Conservation (phyloP, 2,113 vertebrate species). For the Bos indicus region DNA sequence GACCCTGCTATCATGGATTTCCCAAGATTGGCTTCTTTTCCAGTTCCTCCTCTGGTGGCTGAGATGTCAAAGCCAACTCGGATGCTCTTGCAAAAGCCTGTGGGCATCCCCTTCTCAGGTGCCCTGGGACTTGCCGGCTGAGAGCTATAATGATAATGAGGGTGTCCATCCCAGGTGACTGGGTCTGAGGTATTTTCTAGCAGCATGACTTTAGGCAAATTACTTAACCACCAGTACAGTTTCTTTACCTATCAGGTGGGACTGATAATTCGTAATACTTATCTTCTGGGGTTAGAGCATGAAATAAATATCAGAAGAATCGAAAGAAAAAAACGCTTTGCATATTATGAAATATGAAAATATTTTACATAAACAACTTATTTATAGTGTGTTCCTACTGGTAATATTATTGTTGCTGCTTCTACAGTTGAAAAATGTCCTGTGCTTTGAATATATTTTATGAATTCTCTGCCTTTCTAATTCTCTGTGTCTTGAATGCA, state of each 20-base stretch:
- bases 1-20: not conserved
- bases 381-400: not conserved
- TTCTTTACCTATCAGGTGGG: not conserved
- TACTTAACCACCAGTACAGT: not conserved
- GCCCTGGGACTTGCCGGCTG: accelerated
- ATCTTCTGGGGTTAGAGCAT: not conserved
- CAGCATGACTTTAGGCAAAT: not conserved
- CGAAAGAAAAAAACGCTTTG: not conserved
- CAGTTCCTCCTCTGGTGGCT: not conserved
- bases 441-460: not conserved
- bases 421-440: not conserved
- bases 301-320: not conserved
- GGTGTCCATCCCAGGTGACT: no score
- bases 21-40: not conserved
- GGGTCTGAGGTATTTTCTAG: not conserved
- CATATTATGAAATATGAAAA: not conserved
- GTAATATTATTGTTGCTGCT: not conserved
- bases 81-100: not conserved
- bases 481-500: not conserved
- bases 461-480: not conserved
- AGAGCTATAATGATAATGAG: not conserved
- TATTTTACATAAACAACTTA: not conserved
- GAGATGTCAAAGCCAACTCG: not conserved
- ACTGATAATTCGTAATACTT: not conserved
- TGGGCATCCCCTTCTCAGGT: not conserved